Evolutionary conservation across 2,797 vertebrate species (phyloP).

Genomic region (Garrulus glandarius): DNA sequence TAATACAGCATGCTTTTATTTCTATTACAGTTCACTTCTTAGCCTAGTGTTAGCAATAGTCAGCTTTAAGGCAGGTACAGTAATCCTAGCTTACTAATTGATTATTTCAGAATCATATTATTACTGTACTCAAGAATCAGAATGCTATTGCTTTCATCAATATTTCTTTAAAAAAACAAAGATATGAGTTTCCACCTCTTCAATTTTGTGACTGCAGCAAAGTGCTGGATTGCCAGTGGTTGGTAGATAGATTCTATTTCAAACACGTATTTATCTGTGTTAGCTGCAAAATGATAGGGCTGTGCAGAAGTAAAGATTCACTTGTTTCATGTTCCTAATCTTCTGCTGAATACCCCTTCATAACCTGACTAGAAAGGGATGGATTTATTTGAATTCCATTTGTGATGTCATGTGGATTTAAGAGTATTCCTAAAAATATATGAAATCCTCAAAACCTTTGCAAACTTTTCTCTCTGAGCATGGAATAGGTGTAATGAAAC

Average conservation of each 20-base stretch:
- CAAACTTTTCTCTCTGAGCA: neutral
- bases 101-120: slow-evolving; percentile 3
- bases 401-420: neutral
- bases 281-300: slow-evolving; percentile 49
- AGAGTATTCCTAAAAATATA: neutral
- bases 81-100: slow-evolving; percentile 36
- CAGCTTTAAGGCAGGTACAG: neutral
- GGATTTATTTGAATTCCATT: slow-evolving; percentile 28
- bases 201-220: neutral
- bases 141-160: neutral
- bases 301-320: slow-evolving; percentile 8
- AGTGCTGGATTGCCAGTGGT: slow-evolving; percentile 39
- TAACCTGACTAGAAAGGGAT: slow-evolving; percentile 23
- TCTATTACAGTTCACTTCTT: neutral
- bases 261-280: slow-evolving; percentile 52
- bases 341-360: slow-evolving; percentile 17
- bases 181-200: slow-evolving; percentile 15
- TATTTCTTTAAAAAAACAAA: slow-evolving; percentile 30
- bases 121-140: neutral
- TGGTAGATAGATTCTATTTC: slow-evolving; percentile 51
- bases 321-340: slow-evolving; percentile 33
- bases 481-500: neutral
- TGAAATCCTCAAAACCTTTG: neutral
- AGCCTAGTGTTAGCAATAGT: neutral
- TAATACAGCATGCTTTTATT: neutral